phyloP scores from a whole-genome alignment of 2,888 invertebrate species.

The Amiota mariae region DNA sequence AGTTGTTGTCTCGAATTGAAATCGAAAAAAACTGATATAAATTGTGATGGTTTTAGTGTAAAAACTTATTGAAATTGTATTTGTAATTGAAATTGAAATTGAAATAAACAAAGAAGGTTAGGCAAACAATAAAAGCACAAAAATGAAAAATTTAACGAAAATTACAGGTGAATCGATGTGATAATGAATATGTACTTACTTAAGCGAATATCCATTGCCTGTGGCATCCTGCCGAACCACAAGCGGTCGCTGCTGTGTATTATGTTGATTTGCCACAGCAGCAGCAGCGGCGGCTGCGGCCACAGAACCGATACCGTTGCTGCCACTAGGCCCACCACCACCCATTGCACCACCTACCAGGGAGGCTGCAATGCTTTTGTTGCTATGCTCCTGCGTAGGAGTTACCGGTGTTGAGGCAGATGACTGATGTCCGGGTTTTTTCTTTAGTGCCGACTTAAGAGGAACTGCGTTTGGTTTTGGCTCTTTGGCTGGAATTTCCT shows the following conservation, averaged over 20 bases:
- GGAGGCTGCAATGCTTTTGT: conserved; percentile 65
- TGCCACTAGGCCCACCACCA: conserved; percentile 42
- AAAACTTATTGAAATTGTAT: too few relatives aligned
- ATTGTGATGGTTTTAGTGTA: too few relatives aligned
- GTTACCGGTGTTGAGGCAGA: conserved; percentile 77
- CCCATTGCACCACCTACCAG: conserved; percentile 44
- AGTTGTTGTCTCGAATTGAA: too few relatives aligned
- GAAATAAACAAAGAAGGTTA: conserved; percentile 41
- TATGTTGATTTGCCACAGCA: conserved; percentile 50
- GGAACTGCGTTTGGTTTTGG: conserved; percentile 93
- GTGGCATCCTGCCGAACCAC: conserved; percentile 84
- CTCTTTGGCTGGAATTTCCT: conserved; percentile 94
- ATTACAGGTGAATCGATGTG: too few relatives aligned
- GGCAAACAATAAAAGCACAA: conserved; percentile 19
- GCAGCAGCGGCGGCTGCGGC: conserved; percentile 61
- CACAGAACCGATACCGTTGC: conserved; percentile 61
- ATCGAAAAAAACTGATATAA: too few relatives aligned
- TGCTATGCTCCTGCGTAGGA: conserved; percentile 79
- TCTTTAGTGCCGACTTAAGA: conserved; percentile 93
- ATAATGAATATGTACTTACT: conserved; percentile 77
- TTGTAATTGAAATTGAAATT: conserved; percentile 26
- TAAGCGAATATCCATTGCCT: conserved; percentile 83
- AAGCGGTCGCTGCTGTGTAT: conserved; percentile 76
- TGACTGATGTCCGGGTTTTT: conserved; percentile 75
- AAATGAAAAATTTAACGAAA: background rate